phyloP scores from a whole-genome alignment of 2,888 invertebrate genomes.

The Magallana nippona region DNA sequence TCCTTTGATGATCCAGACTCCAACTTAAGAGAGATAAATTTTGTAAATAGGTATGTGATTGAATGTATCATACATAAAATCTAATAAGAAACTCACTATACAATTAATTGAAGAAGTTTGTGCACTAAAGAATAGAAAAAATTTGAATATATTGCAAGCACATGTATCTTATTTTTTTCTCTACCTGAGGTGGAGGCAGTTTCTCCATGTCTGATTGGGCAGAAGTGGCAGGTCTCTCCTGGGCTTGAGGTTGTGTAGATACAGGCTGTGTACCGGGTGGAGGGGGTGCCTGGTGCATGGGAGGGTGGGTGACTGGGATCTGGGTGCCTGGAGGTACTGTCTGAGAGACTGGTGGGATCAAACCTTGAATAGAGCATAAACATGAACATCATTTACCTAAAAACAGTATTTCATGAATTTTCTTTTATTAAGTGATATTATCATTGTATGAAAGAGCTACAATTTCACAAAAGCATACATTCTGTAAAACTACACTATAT shows the following conservation, averaged over 20 bases:
- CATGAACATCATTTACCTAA: no score
- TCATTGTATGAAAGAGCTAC: no score
- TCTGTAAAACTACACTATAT: not conserved
- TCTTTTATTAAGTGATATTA: no score
- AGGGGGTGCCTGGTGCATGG: constrained; percentile 43
- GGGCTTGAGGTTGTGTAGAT: constrained; percentile 37
- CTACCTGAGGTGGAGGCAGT: constrained; percentile 51
- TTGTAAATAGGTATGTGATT: not conserved
- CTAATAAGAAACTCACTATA: no score
- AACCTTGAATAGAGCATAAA: not conserved
- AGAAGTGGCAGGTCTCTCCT: constrained; percentile 44
- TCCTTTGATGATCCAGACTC: constrained; percentile 63
- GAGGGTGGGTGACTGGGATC: constrained; percentile 12
- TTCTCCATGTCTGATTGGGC: constrained; percentile 47
- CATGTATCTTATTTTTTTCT: no score
- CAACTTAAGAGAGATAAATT: constrained; percentile 32
- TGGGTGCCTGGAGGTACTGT: constrained; percentile 13
- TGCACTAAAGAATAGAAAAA: no score
- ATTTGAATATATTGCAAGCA: no score
- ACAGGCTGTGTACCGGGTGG: constrained; percentile 50
- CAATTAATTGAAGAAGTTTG: no score
- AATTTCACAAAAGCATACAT: no score
- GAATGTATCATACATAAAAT: no score
- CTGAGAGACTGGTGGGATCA: not conserved
- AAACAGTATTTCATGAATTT: no score